These are phyloP conservation scores for Glaucidium brasilianum DNA, from an alignment of 2,113 vertebrate species.

Conservation along the genomic window DNA sequence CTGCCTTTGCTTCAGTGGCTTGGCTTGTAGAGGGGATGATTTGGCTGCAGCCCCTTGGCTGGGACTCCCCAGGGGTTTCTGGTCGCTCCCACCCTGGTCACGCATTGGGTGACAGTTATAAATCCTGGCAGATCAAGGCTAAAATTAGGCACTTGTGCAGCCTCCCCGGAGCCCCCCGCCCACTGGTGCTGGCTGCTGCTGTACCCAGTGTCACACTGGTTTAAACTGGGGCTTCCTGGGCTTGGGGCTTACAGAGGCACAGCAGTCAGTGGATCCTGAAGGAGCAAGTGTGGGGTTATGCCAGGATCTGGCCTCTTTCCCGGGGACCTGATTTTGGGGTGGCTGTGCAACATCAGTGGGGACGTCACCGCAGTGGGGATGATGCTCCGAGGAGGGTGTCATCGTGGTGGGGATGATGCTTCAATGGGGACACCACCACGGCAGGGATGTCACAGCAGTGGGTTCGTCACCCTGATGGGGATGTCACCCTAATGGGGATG, in stretches of 20 bases:
- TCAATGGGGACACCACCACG: rapidly evolving
- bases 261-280: rapidly evolving
- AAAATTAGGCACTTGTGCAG: conserved; percentile 1
- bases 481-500: rapidly evolving
- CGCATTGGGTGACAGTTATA: background rate
- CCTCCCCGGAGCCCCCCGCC: background rate
- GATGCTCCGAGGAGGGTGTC: background rate
- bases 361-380: rapidly evolving
- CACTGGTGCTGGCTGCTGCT: background rate
- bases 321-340: background rate
- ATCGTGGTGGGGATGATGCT: background rate
- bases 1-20: background rate
- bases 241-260: rapidly evolving
- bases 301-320: background rate
- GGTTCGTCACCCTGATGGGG: rapidly evolving
- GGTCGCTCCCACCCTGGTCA: background rate
- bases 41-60: background rate
- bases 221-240: background rate
- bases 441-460: background rate
- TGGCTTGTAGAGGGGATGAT: background rate
- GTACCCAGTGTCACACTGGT: rapidly evolving
- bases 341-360: background rate
- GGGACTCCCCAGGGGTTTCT: background rate
- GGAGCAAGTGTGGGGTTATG: background rate
- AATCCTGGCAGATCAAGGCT: background rate